Base-by-base conservation (phyloP, 2,888 invertebrate genomes). In the Polydrusus pterygomalis region DNA sequence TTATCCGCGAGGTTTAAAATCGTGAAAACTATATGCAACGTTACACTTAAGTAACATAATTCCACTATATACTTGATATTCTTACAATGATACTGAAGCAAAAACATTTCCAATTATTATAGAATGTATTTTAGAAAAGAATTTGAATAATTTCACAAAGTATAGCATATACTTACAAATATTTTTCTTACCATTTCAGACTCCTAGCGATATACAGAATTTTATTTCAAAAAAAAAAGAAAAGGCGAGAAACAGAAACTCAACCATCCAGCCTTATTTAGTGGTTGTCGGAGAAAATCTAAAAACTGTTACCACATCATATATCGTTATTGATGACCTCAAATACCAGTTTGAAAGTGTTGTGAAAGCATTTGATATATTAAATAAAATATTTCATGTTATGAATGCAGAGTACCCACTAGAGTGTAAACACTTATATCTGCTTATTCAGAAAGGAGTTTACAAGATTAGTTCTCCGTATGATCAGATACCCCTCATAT, bases 261-360 rank as follows among this genome's bases (percentile, higher is more conserved):
- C 49, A 49, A 62, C 62, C 5, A 63, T 70, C 8, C 70, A 70
- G 34, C 70, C 70, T 10, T 70, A 70, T 38, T 25, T 70, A 25
- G 10, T 70, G 7, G 62, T 63, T 3, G 71, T 60, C 51, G 71
- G 71, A 5, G 18, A 15, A 20, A 49, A 9, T 10, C 20, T 71
- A 8, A 15, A 5, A 2, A 58, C 18, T 6, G 67, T 73, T 1
- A 17, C 34, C 11, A 73, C 45, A 1, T 3, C 54, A 7, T 72
- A 72, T 43, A 20, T 72, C 5, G 65, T 72, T 18, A 15, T 72
- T 38, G 72, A 72, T 45, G 25, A 72, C 51, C 5, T 72, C n/a
- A 64, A 65, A 15, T 72, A 65, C 17, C 38, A 65, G 3, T 72
- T 64, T 15, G 6, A n/a, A 5, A 18, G 5, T 20, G 20, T 47